Conservation (phyloP, 2,888 invertebrate genomes). For the Lasioglossum vierecki region DNA sequence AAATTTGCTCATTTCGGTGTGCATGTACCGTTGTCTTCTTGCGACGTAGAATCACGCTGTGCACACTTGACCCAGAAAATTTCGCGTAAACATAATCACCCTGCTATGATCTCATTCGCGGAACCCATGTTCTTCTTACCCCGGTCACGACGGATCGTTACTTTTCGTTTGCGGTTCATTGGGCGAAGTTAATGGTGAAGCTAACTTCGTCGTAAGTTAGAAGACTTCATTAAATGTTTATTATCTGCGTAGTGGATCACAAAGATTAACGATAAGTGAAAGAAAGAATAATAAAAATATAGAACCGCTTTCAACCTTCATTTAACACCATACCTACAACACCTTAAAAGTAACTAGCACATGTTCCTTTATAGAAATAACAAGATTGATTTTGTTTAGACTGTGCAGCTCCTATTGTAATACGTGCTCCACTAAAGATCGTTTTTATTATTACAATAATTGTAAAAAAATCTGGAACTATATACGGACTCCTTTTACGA, state of each 20-base stretch:
- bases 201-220: neutral
- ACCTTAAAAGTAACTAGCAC: too few species aligned
- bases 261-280: neutral
- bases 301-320: neutral
- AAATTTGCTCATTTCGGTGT: conserved; percentile 59
- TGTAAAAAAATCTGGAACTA: too few species aligned
- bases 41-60: conserved; percentile 31
- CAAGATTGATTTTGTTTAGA: too few species aligned
- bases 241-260: neutral
- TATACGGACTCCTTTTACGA: neutral
- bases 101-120: conserved; percentile 22
- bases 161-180: conserved; percentile 8
- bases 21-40: conserved; percentile 17
- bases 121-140: neutral
- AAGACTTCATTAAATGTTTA: neutral
- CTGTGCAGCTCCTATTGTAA: too few species aligned
- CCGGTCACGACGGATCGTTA: neutral
- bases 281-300: neutral
- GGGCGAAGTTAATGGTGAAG: neutral
- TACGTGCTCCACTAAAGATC: too few species aligned
- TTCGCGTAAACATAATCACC: conserved; percentile 46
- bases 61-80: conserved; percentile 33
- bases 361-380: too few species aligned
- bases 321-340: too few species aligned
- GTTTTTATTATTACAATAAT: too few species aligned